A percentile compares a stretch with the other conserved stretches of the same genome.
phyloP scores from a whole-genome alignment of 2,888 invertebrate genomes.

The Selenia dentaria region DNA sequence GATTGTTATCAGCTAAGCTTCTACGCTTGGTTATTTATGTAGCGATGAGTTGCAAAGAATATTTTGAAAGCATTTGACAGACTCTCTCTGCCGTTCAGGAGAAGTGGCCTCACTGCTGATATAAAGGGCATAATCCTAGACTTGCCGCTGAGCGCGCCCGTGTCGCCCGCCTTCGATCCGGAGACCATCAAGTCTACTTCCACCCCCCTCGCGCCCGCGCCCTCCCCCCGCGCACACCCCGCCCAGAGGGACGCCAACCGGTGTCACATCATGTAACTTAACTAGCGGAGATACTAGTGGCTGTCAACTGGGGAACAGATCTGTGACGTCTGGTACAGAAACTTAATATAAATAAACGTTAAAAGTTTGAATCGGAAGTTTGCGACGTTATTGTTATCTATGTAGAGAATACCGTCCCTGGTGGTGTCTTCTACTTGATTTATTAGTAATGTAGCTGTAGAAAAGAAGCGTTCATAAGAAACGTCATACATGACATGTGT shows the following conservation, averaged over 20 bases:
- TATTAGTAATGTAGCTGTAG: too few species aligned
- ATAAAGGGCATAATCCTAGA: conserved; percentile 78
- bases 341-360: too few species aligned
- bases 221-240: conserved; percentile 42
- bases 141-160: conserved; percentile 65
- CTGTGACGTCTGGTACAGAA: too few species aligned
- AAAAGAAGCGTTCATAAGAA: too few species aligned
- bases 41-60: too few species aligned
- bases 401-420: too few species aligned
- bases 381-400: too few species aligned
- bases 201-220: conserved; percentile 22
- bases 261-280: conserved; percentile 54
- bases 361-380: too few species aligned
- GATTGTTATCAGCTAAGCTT: too few species aligned
- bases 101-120: conserved; percentile 21
- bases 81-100: conserved; percentile 52
- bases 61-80: conserved; percentile 61
- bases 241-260: conserved; percentile 46
- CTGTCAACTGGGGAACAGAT: background rate
- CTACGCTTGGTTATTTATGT: too few species aligned
- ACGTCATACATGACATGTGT: too few species aligned
- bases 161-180: conserved; percentile 58
- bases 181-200: conserved; percentile 55
- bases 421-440: too few species aligned
- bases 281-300: background rate